phyloP scores from a whole-genome alignment of 1,140 invertebrate genomes.

The Helicoverpa armigera region DNA sequence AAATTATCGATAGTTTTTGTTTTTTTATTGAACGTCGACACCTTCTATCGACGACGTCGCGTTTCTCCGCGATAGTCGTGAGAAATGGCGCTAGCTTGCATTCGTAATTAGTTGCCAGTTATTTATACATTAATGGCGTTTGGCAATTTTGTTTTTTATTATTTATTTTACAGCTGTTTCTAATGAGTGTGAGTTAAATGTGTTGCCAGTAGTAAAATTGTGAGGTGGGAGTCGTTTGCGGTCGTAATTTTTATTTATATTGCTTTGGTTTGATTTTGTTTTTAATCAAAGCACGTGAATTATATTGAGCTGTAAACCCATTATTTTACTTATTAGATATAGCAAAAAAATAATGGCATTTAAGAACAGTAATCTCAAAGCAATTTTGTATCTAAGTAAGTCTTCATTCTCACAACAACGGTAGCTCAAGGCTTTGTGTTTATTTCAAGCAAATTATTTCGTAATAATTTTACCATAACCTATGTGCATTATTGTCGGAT shows the following conservation, averaged over 20 bases:
- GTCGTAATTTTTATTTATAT: not conserved
- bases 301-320: not conserved
- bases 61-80: not conserved
- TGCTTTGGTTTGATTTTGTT: not conserved
- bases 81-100: slow-evolving; percentile 33
- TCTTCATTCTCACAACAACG: not conserved
- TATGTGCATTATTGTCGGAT: slow-evolving; percentile 2
- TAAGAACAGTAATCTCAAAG: slow-evolving; percentile 8
- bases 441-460: slow-evolving; percentile 20
- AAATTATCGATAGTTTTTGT: slow-evolving; percentile 40
- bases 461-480: slow-evolving; percentile 36
- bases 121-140: slow-evolving; percentile 37
- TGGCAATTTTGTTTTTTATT: slow-evolving; percentile 33
- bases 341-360: not conserved
- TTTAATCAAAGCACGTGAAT: not conserved
- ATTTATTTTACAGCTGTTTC: slow-evolving; percentile 18
- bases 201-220: slow-evolving; percentile 19
- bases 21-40: slow-evolving; percentile 32
- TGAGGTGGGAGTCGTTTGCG: not conserved
- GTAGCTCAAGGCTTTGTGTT: slow-evolving; percentile 25
- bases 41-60: slow-evolving; percentile 31
- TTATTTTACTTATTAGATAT: slow-evolving; percentile 3
- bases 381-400: slow-evolving; percentile 14
- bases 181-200: slow-evolving; percentile 15
- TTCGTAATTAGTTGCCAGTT: slow-evolving; percentile 32